Evolutionary conservation across 2,888 invertebrate species (phyloP).

Genomic region (Hypomecis atomaria): DNA sequence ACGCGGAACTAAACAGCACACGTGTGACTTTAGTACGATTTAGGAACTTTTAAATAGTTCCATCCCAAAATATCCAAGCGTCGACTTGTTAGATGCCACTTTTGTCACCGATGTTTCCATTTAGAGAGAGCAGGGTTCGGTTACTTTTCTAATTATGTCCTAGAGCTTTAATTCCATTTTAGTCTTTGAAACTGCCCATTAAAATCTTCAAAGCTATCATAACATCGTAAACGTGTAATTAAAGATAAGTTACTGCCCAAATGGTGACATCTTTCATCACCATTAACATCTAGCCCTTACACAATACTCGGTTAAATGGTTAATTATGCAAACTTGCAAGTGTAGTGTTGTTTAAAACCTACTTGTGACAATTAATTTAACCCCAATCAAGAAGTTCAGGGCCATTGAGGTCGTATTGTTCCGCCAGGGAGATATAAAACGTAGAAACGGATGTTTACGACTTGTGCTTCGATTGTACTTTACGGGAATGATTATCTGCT

Average conservation of each 20-base stretch:
- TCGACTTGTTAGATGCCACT: slow-evolving; percentile 47
- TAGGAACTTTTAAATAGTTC: slow-evolving; percentile 55
- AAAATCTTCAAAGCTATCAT: slow-evolving; percentile 20
- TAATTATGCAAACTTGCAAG: slow-evolving; percentile 49
- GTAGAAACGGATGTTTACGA: slow-evolving; percentile 19
- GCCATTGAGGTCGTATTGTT: slow-evolving; percentile 37
- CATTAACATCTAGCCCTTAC: slow-evolving; percentile 27
- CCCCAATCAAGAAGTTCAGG: slow-evolving; percentile 66
- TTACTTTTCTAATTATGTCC: slow-evolving; percentile 29
- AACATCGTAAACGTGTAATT: slow-evolving; percentile 25
- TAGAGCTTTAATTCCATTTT: slow-evolving; percentile 13
- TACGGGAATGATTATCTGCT: slow-evolving; percentile 1
- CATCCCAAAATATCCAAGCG: slow-evolving; percentile 50
- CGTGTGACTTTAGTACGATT: slow-evolving; percentile 51
- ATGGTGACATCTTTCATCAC: slow-evolving; percentile 17
- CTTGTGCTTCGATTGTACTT: slow-evolving; percentile 7
- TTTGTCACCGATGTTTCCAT: slow-evolving; percentile 50
- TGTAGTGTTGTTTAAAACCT: slow-evolving; percentile 59
- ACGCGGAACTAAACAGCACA: slow-evolving; percentile 45
- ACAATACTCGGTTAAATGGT: slow-evolving; percentile 42
- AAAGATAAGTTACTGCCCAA: slow-evolving; percentile 10
- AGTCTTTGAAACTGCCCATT: slow-evolving; percentile 15
- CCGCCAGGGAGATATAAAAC: slow-evolving; percentile 15
- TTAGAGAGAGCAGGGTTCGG: slow-evolving; percentile 38
- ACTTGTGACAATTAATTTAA: slow-evolving; percentile 77